These are phyloP conservation scores for Cepphus grylle DNA, from an alignment of 2,113 vertebrate genomes.

Conservation along the genomic window DNA sequence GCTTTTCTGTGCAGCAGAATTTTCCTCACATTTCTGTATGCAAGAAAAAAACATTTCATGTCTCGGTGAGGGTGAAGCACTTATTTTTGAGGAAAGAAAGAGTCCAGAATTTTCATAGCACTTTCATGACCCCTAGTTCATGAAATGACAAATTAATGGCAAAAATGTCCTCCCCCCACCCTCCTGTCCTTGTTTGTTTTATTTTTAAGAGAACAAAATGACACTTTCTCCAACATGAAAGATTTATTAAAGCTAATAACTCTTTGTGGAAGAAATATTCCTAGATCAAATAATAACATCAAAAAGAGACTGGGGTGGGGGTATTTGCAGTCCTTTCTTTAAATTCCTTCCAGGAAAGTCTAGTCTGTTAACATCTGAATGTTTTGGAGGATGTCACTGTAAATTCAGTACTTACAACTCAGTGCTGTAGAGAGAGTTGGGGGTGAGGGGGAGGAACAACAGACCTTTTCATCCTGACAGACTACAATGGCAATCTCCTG, in stretches of 20 bases:
- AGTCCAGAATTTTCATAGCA: not conserved
- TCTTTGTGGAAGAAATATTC: fast-evolving
- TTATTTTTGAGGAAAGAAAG: not conserved
- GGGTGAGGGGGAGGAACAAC: not conserved
- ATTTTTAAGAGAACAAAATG: not conserved
- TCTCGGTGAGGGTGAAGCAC: not conserved
- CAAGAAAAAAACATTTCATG: not conserved
- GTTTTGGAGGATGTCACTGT: not conserved
- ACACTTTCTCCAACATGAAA: not conserved
- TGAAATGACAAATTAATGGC: not conserved
- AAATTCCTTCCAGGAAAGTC: not conserved
- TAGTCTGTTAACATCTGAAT: not conserved
- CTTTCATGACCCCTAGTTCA: not conserved
- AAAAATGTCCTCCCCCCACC: not conserved
- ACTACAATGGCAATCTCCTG: not conserved
- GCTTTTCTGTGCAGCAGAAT: not conserved
- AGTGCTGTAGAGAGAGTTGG: not conserved
- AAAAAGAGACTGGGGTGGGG: not conserved
- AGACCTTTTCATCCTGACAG: not conserved
- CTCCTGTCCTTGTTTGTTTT: not conserved
- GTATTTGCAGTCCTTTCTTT: not conserved
- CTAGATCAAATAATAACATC: not conserved
- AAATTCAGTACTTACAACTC: not conserved
- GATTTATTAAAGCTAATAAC: not conserved
- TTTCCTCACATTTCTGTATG: not conserved